Conservation (phyloP, 2,113 vertebrate species). For the Gallinago undulata region DNA sequence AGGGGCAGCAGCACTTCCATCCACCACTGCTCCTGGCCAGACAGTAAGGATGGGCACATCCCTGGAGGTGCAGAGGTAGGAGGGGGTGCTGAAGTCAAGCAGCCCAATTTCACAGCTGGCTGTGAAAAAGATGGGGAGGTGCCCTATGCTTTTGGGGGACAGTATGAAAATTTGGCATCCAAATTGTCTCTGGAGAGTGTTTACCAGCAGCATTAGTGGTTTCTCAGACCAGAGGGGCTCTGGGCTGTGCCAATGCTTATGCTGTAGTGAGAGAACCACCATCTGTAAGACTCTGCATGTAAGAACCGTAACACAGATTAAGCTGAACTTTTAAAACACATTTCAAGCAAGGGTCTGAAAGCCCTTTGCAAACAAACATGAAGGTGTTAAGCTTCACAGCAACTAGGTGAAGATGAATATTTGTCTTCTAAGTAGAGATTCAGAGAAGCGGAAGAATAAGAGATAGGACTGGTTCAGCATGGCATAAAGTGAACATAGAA, state of each 20-base stretch:
- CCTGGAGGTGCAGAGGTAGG: rapidly evolving
- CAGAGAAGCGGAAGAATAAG: background rate
- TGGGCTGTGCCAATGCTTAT: background rate
- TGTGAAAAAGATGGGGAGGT: background rate
- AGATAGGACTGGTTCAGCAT: background rate
- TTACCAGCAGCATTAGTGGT: background rate
- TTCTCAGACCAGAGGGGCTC: background rate
- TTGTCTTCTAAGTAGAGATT: background rate
- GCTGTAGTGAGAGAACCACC: background rate
- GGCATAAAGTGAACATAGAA: background rate
- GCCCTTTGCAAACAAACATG: background rate
- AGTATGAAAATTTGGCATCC: background rate
- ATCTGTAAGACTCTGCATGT: background rate
- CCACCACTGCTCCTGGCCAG: background rate
- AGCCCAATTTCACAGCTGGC: background rate
- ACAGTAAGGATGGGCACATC: background rate
- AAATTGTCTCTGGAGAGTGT: background rate
- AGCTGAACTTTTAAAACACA: background rate
- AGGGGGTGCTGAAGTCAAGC: background rate
- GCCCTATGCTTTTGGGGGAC: background rate
- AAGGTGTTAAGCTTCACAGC: background rate
- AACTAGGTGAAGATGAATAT: background rate
- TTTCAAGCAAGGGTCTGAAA: background rate
- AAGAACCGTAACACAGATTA: background rate
- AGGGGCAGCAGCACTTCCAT: background rate